Evolutionary conservation across 2,888 invertebrate species (phyloP), one percentile per base, ranked within the genome.

Genomic region (Ectemnius continuus): DNA sequence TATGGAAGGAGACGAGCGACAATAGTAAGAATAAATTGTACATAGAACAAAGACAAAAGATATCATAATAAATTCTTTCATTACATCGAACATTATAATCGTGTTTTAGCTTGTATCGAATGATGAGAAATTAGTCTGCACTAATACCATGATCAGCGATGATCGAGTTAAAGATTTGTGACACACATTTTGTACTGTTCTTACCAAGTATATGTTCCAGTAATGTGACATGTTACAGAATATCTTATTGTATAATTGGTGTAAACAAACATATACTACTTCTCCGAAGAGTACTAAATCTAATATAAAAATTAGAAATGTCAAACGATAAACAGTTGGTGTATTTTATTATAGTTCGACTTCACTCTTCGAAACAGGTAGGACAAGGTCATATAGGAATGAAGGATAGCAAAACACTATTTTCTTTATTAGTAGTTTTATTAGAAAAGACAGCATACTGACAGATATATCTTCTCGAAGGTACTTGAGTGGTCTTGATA

Each of bases 381-480:
- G 57, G 52, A 20, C 13, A n/a, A 14, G 60, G n/a, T 36, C 16
- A 20, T 36, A 5, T 23, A 18, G 14, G 16, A 14, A 6, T 5
- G 8, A 11, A 46, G 46, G 14, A 16, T 14, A 13, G 56, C 4
- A n/a, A 66, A 52, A 45, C 2, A 45, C 36, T 18, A 36, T 13
- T 56, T 0, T 36, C 52, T 70, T 52, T 67, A 46, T 18, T 61
- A 64, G 64, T 14, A 61, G 56, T 80, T 80, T 86, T 86, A 86
- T 86, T 86, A 86, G 79, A 86, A 86, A 86, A 84, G 86, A 86
- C 83, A 86, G 81, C 85, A 84, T 80, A 84, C 80, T 76, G 81
- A 82, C 81, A 85, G 82, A 87, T 73, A 85, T 79, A 76, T 72
- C 64, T 70, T 78, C 67, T 67, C 64, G 63, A 75, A 85, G 84